Percentiles rank a stretch among this genome's conserved stretches.
Evolutionary conservation across 2,888 invertebrate genomes (phyloP).

Genomic region (Pristionchus arcanus): DNA sequence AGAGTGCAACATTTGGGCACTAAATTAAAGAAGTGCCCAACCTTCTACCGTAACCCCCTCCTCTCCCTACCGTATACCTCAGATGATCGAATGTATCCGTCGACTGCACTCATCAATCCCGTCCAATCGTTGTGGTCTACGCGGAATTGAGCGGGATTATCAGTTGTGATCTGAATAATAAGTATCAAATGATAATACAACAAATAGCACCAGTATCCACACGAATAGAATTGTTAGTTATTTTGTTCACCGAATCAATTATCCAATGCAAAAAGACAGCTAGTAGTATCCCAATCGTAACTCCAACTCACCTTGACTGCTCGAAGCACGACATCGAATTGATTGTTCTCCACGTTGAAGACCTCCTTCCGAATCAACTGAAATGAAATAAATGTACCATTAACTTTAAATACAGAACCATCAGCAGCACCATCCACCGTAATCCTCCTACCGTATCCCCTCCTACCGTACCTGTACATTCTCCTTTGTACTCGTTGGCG

Average conservation of each 20-base stretch:
- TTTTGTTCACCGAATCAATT: background rate
- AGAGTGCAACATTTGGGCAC: too few species aligned
- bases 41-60: background rate
- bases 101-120: slow-evolving; percentile 59
- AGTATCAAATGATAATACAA: too few species aligned
- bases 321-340: slow-evolving; percentile 73
- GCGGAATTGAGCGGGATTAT: background rate
- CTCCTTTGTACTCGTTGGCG: background rate
- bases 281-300: background rate
- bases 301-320: slow-evolving; percentile 67
- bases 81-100: slow-evolving; percentile 58
- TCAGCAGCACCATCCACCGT: background rate
- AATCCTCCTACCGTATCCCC: slow-evolving; percentile 9
- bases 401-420: background rate
- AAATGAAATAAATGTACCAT: background rate
- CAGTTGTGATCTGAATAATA: slow-evolving; percentile 1
- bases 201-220: too few species aligned
- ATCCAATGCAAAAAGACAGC: background rate
- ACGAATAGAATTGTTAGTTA: background rate
- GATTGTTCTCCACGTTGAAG: slow-evolving; percentile 70
- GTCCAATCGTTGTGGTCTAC: slow-evolving; percentile 59
- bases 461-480: slow-evolving; percentile 3
- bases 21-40: too few species aligned
- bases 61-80: slow-evolving; percentile 44
- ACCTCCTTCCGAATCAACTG: slow-evolving; percentile 61